A percentile compares a stretch with the other conserved stretches of the same genome.
Evolutionary conservation across 2,888 invertebrate genomes (phyloP).

Genomic region (Oligia latruncula): DNA sequence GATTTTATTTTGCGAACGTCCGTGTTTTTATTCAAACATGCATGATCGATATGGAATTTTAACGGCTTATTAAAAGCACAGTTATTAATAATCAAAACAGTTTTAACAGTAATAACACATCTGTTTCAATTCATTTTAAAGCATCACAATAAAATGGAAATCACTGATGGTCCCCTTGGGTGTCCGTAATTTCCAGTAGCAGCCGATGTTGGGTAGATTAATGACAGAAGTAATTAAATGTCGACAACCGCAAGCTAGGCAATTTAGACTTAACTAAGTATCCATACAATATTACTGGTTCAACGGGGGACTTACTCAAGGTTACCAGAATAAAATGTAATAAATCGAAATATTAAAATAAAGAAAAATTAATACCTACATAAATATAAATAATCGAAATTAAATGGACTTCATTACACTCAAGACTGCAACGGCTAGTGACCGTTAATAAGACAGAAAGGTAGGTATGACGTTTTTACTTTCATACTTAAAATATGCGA

Average conservation of each 20-base stretch:
- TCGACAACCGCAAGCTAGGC: constrained; percentile 39
- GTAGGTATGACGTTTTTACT: neutral
- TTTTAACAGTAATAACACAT: constrained; percentile 24
- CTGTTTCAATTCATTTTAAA: constrained; percentile 45
- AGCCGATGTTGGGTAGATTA: constrained; percentile 50
- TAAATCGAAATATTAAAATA: neutral
- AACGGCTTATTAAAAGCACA: constrained; percentile 2
- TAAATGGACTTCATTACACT: too few species aligned
- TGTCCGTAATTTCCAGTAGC: constrained; percentile 28
- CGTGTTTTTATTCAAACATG: neutral
- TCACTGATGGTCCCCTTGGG: constrained; percentile 23
- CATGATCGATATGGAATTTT: constrained; percentile 21
- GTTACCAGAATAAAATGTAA: neutral
- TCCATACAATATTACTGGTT: neutral
- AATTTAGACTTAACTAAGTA: constrained; percentile 35
- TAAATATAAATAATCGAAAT: neutral
- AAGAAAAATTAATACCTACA: neutral
- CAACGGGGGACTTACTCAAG: neutral
- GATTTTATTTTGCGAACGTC: neutral
- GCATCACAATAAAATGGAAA: constrained; percentile 51
- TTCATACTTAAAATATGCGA: neutral
- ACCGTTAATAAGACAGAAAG: neutral
- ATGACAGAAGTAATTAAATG: constrained; percentile 59
- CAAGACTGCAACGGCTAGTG: neutral
- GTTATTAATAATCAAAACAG: constrained; percentile 7